Percentiles rank a stretch among this genome's conserved stretches.
Conservation (phyloP, 2,797 vertebrate genomes). For the Cossypha niveicapilla region DNA sequence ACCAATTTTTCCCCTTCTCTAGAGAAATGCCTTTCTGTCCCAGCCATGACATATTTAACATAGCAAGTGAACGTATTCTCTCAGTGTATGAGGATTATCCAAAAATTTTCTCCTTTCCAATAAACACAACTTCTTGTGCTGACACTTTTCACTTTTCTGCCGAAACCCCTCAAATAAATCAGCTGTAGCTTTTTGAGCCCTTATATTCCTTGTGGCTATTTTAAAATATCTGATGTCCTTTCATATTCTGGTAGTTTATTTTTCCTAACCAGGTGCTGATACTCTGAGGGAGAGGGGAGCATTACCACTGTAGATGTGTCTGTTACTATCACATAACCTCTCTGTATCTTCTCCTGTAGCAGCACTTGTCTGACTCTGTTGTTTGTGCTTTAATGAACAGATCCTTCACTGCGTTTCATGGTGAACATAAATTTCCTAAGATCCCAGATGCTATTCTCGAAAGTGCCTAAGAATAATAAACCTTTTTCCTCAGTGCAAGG, state of each 20-base stretch:
- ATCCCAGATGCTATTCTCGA: slow-evolving; percentile 16
- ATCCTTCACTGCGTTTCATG: neutral
- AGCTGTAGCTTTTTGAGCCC: neutral
- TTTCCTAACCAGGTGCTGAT: neutral
- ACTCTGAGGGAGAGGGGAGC: neutral
- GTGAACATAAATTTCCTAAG: slow-evolving; percentile 9
- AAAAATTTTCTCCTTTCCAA: neutral
- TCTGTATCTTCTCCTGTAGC: neutral
- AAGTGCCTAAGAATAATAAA: slow-evolving; percentile 30
- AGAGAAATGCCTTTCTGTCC: neutral
- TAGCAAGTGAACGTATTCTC: neutral
- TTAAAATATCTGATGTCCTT: neutral
- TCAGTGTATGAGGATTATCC: neutral
- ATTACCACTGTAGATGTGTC: neutral
- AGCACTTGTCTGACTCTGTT: neutral
- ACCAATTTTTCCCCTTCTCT: neutral
- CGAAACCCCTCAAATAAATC: neutral
- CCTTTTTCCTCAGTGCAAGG: neutral
- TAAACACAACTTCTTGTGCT: neutral
- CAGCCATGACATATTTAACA: neutral
- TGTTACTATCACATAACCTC: neutral
- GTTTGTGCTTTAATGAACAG: slow-evolving; percentile 28
- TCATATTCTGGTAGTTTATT: neutral
- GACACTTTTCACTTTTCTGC: neutral
- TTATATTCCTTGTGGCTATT: neutral